Evolutionary conservation across 1,140 invertebrate species (phyloP), one percentile per base, ranked within the genome.

Genomic region (Araneus ventricosus): DNA sequence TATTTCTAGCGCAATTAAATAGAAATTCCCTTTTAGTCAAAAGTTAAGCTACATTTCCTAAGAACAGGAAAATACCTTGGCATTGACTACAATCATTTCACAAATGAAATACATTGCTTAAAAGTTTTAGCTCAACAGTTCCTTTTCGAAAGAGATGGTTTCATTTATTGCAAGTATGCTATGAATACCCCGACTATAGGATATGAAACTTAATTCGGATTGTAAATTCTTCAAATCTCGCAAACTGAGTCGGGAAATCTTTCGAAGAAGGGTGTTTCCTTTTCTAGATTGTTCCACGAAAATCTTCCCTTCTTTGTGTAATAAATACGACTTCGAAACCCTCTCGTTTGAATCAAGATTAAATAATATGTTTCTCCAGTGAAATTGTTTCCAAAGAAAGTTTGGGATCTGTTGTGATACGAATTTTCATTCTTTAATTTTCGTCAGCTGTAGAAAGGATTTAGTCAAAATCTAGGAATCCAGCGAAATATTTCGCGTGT

Each of bases 341-440:
- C 14, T 45, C 10, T 8, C 45, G n/a, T 45, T 84, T 20, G 79
- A 37, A 41, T 80, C 22, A 24, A 34, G 22, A 52, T 41, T 45
- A 45, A 84, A 84, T 27, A n/a, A 45, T 22, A 8, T 41, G 30
- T 84, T 52, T 41, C 80, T 45, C 80, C n/a, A 84, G 80, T n/a
- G 22, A 84, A 84, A 84, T 52, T 45, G 80, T 1, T 17, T 7
- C 10, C 4, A 5, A 84, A 84, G 80, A 84, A 84, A 84, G 30
- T 52, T n/a, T 41, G 7, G 41, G 4, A 27, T 41, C 37, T 52
- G 10, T 75, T 17, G 17, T 20, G 30, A 30, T 6, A 14, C 20
- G 27, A 2, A 75, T 75, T 75, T 34, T 52, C 45, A 34, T 37
- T 37, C 20, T 37, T 20, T 1, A 34, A 34, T 34, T 75, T 20